Percentiles rank a stretch among this genome's conserved stretches.
Conservation (phyloP, 2,888 invertebrate species). For the Hyppa rectilinea region DNA sequence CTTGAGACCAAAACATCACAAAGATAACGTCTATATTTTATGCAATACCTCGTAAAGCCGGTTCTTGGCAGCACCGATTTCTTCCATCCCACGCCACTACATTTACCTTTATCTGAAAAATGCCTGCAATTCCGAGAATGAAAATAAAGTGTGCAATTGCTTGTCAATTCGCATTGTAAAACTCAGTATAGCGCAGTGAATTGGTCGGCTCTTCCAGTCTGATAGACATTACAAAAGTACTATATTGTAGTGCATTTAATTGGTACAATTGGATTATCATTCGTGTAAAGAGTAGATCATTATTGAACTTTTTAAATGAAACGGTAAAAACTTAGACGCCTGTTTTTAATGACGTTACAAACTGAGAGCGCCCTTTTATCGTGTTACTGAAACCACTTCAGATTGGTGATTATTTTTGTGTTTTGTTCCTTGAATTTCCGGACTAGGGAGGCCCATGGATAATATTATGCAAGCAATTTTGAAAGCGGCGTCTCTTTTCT, state of each 20-base stretch:
- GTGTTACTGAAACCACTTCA: background rate
- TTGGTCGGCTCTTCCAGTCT: background rate
- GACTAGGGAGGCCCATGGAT: background rate
- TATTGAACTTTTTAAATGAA: background rate
- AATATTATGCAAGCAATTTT: background rate
- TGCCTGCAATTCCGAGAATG: slow-evolving; percentile 26
- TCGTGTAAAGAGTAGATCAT: background rate
- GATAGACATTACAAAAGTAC: slow-evolving; percentile 8
- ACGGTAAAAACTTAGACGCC: background rate
- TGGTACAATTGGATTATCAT: background rate
- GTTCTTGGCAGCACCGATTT: slow-evolving; percentile 1
- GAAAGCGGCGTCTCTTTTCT: background rate
- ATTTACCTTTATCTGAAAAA: slow-evolving; percentile 24
- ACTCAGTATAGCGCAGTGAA: background rate
- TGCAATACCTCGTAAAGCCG: background rate
- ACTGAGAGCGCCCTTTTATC: background rate
- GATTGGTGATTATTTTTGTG: background rate
- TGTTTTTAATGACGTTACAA: background rate
- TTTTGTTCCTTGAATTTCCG: background rate
- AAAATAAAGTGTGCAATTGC: slow-evolving; percentile 19
- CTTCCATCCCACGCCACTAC: background rate
- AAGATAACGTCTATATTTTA: slow-evolving; percentile 4
- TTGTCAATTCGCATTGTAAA: slow-evolving; percentile 20
- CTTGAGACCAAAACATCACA: background rate
- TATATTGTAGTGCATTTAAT: slow-evolving; percentile 1